These are phyloP conservation scores for Geophilus truncorum DNA, from an alignment of 2,888 invertebrate genomes.

Conservation along the genomic window DNA sequence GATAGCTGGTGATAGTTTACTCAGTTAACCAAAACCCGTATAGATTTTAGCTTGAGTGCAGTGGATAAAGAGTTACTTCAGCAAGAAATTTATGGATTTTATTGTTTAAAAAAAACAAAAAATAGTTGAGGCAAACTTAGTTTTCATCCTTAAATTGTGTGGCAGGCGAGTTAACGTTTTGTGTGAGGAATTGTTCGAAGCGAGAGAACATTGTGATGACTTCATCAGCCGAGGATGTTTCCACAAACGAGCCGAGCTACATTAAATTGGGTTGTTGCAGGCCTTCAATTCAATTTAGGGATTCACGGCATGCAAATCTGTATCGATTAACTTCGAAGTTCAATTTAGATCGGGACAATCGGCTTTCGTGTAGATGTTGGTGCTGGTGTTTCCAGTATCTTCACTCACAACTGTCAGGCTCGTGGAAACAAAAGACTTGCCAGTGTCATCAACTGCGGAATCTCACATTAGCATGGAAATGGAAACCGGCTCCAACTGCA, in stretches of 20 bases:
- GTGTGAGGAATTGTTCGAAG: background rate
- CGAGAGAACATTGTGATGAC: slow-evolving; percentile 3
- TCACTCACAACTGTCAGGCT: slow-evolving; percentile 1
- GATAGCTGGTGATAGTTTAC: background rate
- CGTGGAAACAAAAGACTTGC: slow-evolving; percentile 19
- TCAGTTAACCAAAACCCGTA: background rate
- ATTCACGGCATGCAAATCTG: slow-evolving; percentile 13
- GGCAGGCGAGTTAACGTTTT: background rate
- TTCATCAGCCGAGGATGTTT: slow-evolving; percentile 19
- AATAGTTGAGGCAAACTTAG: background rate
- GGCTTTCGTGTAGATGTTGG: background rate
- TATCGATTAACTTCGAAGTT: slow-evolving; percentile 19
- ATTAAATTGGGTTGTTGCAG: slow-evolving; percentile 21
- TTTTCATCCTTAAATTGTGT: background rate
- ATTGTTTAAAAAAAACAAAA: no score
- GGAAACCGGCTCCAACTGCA: slow-evolving; percentile 3
- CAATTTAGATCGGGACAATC: slow-evolving; percentile 22
- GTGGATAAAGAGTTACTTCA: no score
- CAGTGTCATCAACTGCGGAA: slow-evolving; percentile 22
- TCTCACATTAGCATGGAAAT: slow-evolving; percentile 27
- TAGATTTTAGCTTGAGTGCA: no score
- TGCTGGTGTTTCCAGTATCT: background rate
- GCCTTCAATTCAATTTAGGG: slow-evolving; percentile 18
- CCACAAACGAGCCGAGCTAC: slow-evolving; percentile 27
- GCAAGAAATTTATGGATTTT: background rate